Evolutionary conservation across 64 coral and sea anemone species (phyloP).

Genomic region (Dendronephthya gigantea): DNA sequence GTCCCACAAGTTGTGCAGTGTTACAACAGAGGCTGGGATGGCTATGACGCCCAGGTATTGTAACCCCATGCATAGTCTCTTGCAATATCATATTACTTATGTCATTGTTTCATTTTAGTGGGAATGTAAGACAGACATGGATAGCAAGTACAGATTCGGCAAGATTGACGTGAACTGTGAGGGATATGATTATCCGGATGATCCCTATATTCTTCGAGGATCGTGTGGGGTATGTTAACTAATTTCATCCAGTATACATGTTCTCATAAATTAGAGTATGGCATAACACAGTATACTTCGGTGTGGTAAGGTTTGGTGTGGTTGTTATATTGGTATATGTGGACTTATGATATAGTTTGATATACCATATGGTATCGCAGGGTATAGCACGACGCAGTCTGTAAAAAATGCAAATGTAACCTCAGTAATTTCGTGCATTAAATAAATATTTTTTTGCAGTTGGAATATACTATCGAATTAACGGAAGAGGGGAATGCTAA

Average conservation of each 20-base stretch:
- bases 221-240: constrained; percentile 69
- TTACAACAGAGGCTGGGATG: constrained; percentile 88
- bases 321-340: no score
- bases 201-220: constrained; percentile 73
- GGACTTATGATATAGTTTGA: no score
- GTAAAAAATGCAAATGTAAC: not conserved
- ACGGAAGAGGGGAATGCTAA: not conserved
- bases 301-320: no score
- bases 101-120: constrained; percentile 40
- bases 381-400: not conserved
- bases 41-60: constrained; percentile 85
- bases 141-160: constrained; percentile 72
- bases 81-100: no score
- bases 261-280: no score
- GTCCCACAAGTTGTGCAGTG: constrained; percentile 72
- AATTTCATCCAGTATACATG: not conserved
- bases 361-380: no score
- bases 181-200: constrained; percentile 78
- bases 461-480: not conserved
- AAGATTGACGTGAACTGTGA: constrained; percentile 83
- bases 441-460: not conserved
- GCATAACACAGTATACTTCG: no score
- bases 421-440: not conserved
- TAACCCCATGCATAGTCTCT: no score
- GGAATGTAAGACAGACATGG: constrained; percentile 95